Percentiles rank a stretch among this genome's conserved stretches.
These are phyloP conservation scores for Todiramphus chloris DNA, from an alignment of 2,113 vertebrate genomes.

Conservation along the genomic window DNA sequence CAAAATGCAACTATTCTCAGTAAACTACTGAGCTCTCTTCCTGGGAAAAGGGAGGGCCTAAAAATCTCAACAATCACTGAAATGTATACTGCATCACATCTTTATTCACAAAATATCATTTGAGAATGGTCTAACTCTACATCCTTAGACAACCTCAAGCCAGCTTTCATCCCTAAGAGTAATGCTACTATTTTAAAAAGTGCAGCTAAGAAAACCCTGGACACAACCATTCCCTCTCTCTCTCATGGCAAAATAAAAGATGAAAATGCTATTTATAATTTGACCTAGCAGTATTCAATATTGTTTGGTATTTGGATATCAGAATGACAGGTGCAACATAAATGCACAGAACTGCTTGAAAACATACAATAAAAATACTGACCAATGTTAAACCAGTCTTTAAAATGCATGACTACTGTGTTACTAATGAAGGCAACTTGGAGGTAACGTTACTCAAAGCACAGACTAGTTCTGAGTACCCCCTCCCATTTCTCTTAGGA, in stretches of 20 bases:
- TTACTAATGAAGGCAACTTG: neutral
- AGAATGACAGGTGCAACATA: neutral
- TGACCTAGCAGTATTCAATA: neutral
- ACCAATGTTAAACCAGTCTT: neutral
- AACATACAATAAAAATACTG: neutral
- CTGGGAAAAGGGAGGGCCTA: neutral
- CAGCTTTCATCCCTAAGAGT: neutral
- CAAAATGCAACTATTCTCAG: neutral
- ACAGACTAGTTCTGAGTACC: neutral
- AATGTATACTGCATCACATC: neutral
- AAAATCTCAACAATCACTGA: neutral
- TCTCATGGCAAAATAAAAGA: neutral
- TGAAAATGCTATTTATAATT: neutral
- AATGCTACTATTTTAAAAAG: neutral
- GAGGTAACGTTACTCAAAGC: neutral
- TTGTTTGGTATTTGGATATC: neutral
- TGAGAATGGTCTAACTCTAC: neutral
- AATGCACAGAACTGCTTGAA: neutral
- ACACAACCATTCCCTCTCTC: neutral
- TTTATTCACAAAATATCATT: neutral
- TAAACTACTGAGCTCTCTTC: neutral
- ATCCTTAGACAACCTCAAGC: neutral
- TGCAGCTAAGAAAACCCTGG: neutral
- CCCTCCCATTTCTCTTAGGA: neutral
- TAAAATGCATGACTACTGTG: neutral